Evolutionary conservation across 2,113 vertebrate species (phyloP), one percentile per base, ranked within the genome.

Genomic region (Cyrtonyx montezumae): DNA sequence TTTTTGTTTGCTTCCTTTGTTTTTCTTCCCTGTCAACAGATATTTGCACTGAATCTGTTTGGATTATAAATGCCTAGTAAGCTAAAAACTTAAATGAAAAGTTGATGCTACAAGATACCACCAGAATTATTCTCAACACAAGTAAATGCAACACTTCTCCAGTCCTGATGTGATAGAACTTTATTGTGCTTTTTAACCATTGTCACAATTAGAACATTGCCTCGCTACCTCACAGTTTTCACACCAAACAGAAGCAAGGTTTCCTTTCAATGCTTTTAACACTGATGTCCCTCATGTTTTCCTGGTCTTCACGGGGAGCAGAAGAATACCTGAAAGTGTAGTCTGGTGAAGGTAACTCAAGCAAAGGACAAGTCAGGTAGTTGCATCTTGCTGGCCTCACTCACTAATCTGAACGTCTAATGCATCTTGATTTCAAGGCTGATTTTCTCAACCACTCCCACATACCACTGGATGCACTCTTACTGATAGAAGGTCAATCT

Each of bases 1-100:
- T 73, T 91, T 92, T 76, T 90, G 58, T 93, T 96, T 94, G 49
- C 36, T 84, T 93, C 63, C 63, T 95, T 91, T 93, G 86, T 79
- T 95, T 90, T 95, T 75, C 48, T 90, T 82, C 85, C 68, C 30
- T 94, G 67, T 94, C 86, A 93, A 94, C 80, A 89, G 88, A 66
- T 79, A 90, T 84, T 82, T 95, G 67, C 86, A 67, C 76, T 65
- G 45, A 84, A 73, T 70, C 86, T 91, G 32, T 84, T 84, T 91
- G 71, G 74, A 93, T 87, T 94, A 49, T 48, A 82, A 92, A 93
- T 74, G 74, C 67, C 73, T 87, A 84, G 74, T 91, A 77, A 91
- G 59, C 36, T 91, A 82, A 95, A 66, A 40, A 36, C 25, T 85
- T 70, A 93, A 94, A 84, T 55, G 77, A 79, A 96, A 94, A 91